Conservation (phyloP, 1,140 invertebrate genomes). For the Geopemphigus sp. region DNA sequence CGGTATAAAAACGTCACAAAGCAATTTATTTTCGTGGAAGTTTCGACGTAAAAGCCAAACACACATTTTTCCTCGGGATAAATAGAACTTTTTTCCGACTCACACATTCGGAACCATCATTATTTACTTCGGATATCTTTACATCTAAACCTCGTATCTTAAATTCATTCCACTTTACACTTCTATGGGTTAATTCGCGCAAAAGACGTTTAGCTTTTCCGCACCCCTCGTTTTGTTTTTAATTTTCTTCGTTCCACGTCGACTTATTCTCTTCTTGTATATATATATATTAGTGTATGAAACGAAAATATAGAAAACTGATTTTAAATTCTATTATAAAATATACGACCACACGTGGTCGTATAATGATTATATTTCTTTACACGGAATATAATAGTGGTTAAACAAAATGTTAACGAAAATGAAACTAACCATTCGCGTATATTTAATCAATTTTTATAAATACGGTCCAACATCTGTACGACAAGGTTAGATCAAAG, state of each 20-base stretch:
- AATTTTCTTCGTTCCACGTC: not conserved
- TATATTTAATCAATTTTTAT: too few relatives aligned
- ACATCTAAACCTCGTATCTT: slow-evolving; percentile 11
- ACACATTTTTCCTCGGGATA: slow-evolving; percentile 20
- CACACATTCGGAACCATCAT: slow-evolving; percentile 21
- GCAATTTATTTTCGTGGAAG: slow-evolving; percentile 14
- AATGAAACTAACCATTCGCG: too few relatives aligned
- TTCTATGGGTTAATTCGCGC: not conserved
- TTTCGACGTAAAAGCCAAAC: slow-evolving; percentile 6
- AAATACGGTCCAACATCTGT: too few relatives aligned
- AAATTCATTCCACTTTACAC: slow-evolving; percentile 9
- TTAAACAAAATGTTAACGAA: too few relatives aligned
- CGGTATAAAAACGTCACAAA: slow-evolving; percentile 31
- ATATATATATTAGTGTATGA: too few relatives aligned
- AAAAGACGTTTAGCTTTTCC: not conserved
- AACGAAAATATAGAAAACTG: too few relatives aligned
- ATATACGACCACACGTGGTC: too few relatives aligned
- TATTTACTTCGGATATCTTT: slow-evolving; percentile 13
- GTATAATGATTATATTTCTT: too few relatives aligned
- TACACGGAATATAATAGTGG: too few relatives aligned
- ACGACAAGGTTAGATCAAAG: too few relatives aligned
- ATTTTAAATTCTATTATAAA: too few relatives aligned
- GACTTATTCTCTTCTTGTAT: too few relatives aligned
- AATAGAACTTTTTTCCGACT: not conserved
- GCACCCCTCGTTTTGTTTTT: not conserved